Evolutionary conservation across 2,888 invertebrate species (phyloP), one percentile per base, ranked within the genome.

Genomic region (Sarcophaga subvicina): DNA sequence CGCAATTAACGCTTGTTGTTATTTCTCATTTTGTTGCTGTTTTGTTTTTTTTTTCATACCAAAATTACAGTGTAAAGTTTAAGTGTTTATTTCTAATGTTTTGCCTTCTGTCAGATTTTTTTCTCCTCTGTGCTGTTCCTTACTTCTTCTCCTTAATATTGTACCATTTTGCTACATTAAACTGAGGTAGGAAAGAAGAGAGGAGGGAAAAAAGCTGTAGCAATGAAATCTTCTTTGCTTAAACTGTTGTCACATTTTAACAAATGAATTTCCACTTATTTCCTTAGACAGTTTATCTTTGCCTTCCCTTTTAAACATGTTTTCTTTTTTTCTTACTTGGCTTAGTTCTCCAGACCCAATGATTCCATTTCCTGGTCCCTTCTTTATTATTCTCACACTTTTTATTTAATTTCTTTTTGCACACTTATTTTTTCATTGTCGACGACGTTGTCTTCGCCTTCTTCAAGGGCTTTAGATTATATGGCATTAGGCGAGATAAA

Each of bases 1-100:
- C 81, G 79, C 78, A 87, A 81, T 87, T 87, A 84, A 81, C 81
- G 75, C 75, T 70, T 70, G 66, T 81, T 87, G 75, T 27, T 37
- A 1, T 8, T 37, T 37, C 37, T 37, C 27, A 49, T 12, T 11
- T 54, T 54, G 0, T 14, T 54, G 0, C 2, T 54, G 14, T 22
- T 22, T 22, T 22, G 22, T 22, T 22, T 22, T 22, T 54, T 14
- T 17, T 54, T 54, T 14, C 14, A 17, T 14, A 54, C 17, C 17
- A 54, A 60, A 70, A 76, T 64, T 64, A 84, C 27, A 75, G 75
- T 80, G 80, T 72, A 8, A 78, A 73, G 70, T 84, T 83, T 60
- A 75, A 83, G 80, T 87, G 75, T 77, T 77, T 71, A 75, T 83
- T 83, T 81, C 37, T 71, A 81, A 84, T 81, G 69, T 71, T 66